A percentile compares a stretch with the other conserved stretches of the same genome.
Conservation (phyloP, 2,797 vertebrate species). For the Typhlichthys subterraneus region DNA sequence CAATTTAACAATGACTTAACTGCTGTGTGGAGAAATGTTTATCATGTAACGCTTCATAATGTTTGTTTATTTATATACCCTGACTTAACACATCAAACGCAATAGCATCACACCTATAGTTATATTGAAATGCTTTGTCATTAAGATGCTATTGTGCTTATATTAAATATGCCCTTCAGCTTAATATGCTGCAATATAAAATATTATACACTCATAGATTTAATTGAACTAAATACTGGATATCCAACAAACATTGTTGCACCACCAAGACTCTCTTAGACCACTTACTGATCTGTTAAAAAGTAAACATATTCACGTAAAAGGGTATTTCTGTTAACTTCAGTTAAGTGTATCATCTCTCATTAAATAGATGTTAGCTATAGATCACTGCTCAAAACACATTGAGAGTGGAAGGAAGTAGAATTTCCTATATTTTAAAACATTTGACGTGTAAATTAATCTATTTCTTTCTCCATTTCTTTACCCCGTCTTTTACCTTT, state of each 20-base stretch:
- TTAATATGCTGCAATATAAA: not conserved
- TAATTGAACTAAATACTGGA: not conserved
- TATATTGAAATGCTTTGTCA: not conserved
- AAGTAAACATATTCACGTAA: no score
- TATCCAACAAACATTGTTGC: not conserved
- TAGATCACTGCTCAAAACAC: constrained; percentile 59
- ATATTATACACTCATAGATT: not conserved
- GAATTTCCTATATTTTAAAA: constrained; percentile 65
- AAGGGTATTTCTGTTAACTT: no score
- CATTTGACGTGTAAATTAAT: not conserved
- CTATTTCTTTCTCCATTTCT: not conserved
- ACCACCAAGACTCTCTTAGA: not conserved
- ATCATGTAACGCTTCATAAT: no score
- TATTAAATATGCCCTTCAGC: not conserved
- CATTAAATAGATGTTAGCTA: constrained; percentile 38
- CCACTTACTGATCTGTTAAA: no score
- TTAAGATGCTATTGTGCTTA: not conserved
- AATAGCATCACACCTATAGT: not conserved
- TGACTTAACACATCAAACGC: no score
- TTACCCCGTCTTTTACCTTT: not conserved
- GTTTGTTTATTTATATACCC: no score
- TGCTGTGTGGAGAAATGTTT: no score
- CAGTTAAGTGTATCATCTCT: no score
- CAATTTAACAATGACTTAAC: not conserved
- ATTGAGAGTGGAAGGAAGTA: constrained; percentile 43